Evolutionary conservation across 1,140 invertebrate species (phyloP), one percentile per base, ranked within the genome.

Genomic region (Nebria ingens): DNA sequence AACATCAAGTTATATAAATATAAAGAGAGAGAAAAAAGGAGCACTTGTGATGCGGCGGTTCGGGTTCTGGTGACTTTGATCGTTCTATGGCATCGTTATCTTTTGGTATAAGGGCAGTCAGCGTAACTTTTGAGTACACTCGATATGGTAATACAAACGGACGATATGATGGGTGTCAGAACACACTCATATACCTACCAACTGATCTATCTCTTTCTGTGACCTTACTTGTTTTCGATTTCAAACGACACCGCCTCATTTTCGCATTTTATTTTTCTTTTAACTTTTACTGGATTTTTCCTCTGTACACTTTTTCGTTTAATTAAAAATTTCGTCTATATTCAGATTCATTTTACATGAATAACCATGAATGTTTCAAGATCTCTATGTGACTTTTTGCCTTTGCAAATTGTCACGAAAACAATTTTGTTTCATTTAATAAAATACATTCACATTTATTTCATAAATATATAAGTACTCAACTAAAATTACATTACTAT

Each of bases 101-200:
- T 45, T 12, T 45, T 45, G 6, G 40, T 17, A 17, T 45, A 45
- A 45, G 40, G 40, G 40, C 40, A 45, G 40, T 45, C 40, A 45
- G 40, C 40, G 40, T 45, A 45, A 45, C 40, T n/a, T n/a, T n/a
- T 3, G 40, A 45, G 40, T 9, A 45, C 40, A 6, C 40, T 45
- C 40, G 40, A 45, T 45, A 45, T 45, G 40, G 40, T 45, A 45
- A 45, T 45, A 9, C 40, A 45, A 45, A 45, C 15, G 40, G 40
- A 45, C 40, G 9, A 17, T 34, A 6, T 34, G 25, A 34, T 34
- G 6, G 6, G 6, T 34, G 25, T 34, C 25, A 9, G 25, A 34
- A 34, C 25, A n/a, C 25, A n/a, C 25, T 34, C n/a, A n/a, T n/a
- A 34, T n/a, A 34, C n/a, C 25, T 34, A 34, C 25, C 25, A 9